These are phyloP conservation scores for Agrochola litura DNA, from an alignment of 2,888 invertebrate species.

Conservation along the genomic window DNA sequence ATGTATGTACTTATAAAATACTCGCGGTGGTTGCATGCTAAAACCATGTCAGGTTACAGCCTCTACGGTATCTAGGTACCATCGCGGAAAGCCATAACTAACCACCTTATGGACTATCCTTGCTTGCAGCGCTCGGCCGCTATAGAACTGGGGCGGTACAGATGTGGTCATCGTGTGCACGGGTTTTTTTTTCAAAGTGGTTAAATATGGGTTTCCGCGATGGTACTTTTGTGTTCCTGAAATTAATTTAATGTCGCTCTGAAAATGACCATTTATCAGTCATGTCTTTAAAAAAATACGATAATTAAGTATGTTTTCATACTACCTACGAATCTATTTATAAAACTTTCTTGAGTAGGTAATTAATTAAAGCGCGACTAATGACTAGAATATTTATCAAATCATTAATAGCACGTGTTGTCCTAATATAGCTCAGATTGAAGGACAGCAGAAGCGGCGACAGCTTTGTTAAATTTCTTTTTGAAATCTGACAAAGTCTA, in stretches of 20 bases:
- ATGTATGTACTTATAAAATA: neutral
- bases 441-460: neutral
- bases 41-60: neutral
- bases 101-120: no score
- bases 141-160: no score
- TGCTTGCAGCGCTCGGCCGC: no score
- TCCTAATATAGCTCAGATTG: conserved; percentile 8
- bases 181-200: no score
- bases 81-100: no score
- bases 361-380: conserved; percentile 22
- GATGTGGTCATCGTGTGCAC: no score
- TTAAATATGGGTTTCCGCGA: no score
- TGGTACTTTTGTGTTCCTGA: no score
- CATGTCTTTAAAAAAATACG: neutral
- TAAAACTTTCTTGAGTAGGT: neutral
- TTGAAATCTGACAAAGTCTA: neutral
- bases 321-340: neutral
- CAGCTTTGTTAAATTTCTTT: neutral
- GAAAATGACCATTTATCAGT: no score
- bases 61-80: no score
- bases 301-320: neutral
- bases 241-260: no score
- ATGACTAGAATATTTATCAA: conserved; percentile 1
- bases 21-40: neutral
- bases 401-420: conserved; percentile 16